A percentile compares a stretch with the other conserved stretches of the same genome.
Evolutionary conservation across 2,797 vertebrate species (phyloP).

Genomic region (Numenius phaeopus): DNA sequence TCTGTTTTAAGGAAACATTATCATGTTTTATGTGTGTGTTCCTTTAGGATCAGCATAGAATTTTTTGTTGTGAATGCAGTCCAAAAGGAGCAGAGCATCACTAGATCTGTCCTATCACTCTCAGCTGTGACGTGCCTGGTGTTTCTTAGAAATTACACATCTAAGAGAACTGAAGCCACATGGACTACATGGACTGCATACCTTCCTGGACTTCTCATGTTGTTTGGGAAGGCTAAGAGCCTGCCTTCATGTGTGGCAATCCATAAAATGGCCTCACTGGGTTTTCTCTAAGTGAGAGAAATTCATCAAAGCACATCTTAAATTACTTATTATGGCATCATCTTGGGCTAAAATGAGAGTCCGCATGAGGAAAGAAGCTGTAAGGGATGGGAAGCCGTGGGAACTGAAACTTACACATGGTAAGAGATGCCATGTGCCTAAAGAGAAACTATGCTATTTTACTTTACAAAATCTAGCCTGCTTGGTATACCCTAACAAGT

Average conservation of each 20-base stretch:
- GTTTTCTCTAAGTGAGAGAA: slow-evolving; percentile 48
- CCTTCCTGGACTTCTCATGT: slow-evolving; percentile 34
- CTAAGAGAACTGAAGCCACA: not conserved
- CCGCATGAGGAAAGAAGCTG: slow-evolving; percentile 62
- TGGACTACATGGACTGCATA: not conserved
- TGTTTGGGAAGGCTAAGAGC: slow-evolving; percentile 6
- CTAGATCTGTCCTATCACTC: not conserved
- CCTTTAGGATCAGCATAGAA: not conserved
- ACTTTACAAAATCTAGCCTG: not conserved
- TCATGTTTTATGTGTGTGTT: not conserved
- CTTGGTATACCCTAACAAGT: not conserved
- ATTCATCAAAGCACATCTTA: slow-evolving; percentile 68
- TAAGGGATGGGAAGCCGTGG: slow-evolving; percentile 56
- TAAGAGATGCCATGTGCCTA: slow-evolving; percentile 9
- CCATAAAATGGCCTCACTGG: slow-evolving; percentile 30
- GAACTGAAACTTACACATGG: slow-evolving; percentile 46
- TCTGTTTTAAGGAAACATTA: not conserved
- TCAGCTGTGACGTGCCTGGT: not conserved
- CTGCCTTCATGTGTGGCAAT: slow-evolving; percentile 40
- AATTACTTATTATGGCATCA: slow-evolving; percentile 69
- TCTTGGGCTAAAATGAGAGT: slow-evolving; percentile 46
- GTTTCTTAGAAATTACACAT: slow-evolving; percentile 1
- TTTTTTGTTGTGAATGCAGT: not conserved
- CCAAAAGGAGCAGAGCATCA: not conserved
- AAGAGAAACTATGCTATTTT: not conserved